phyloP scores from a whole-genome alignment of 2,113 vertebrate genomes.

The Pholis gunnellus region DNA sequence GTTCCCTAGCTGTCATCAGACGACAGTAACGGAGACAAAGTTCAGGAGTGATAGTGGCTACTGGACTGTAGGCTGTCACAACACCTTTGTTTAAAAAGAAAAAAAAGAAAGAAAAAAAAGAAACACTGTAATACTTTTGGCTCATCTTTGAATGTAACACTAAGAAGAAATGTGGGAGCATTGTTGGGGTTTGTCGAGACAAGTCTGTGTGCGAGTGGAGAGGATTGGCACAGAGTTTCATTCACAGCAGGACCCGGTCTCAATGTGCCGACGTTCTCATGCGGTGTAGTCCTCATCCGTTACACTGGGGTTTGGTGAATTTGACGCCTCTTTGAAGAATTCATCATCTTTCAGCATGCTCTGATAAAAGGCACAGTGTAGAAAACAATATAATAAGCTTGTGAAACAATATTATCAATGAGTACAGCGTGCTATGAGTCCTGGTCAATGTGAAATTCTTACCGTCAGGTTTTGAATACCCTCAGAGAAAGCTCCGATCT shows the following conservation, averaged over 20 bases:
- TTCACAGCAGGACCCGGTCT: constrained; percentile 74
- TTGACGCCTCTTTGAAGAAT: constrained; percentile 91
- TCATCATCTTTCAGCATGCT: constrained; percentile 98
- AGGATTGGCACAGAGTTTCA: constrained; percentile 68
- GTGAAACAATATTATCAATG: not conserved
- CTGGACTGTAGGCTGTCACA: constrained; percentile 19
- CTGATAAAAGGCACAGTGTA: constrained; percentile 76
- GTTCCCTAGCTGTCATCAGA: constrained; percentile 70
- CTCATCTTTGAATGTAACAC: constrained; percentile 57
- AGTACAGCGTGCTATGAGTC: too few species aligned
- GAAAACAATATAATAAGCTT: not conserved
- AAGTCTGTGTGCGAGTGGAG: constrained; percentile 35
- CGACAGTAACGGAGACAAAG: constrained; percentile 58
- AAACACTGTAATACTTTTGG: constrained; percentile 57
- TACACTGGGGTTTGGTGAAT: constrained; percentile 91
- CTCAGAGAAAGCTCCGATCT: constrained; percentile 97
- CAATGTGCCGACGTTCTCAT: constrained; percentile 77
- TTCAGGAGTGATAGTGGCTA: constrained; percentile 44
- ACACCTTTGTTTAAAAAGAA: constrained; percentile 1
- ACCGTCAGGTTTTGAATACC: constrained; percentile 99
- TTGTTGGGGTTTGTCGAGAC: constrained; percentile 32
- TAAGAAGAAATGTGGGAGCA: constrained; percentile 29
- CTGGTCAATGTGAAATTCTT: constrained; percentile 55
- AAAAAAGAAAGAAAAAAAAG: not conserved
- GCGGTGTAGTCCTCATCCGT: constrained; percentile 94